These are phyloP conservation scores for Perognathus longimembris DNA, from an alignment of 2,113 vertebrate species.

Conservation along the genomic window DNA sequence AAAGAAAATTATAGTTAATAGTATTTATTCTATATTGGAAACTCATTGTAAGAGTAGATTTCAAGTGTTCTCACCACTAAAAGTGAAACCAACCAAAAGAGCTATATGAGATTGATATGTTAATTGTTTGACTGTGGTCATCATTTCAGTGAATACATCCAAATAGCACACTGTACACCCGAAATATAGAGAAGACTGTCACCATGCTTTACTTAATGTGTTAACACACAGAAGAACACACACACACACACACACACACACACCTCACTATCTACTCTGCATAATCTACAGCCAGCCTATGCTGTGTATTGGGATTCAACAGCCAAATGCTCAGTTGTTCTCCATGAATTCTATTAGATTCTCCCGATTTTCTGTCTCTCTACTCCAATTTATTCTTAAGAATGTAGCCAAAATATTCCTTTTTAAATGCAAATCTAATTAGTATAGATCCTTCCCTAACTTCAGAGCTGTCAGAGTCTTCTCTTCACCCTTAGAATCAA, in stretches of 20 bases:
- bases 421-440: constrained; percentile 31
- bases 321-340: background rate
- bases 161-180: background rate
- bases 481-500: background rate
- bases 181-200: background rate
- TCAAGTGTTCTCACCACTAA: background rate
- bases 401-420: background rate
- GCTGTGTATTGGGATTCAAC: background rate
- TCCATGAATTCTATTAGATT: background rate
- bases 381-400: background rate
- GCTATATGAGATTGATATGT: background rate
- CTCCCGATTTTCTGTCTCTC: background rate
- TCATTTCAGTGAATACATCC: background rate
- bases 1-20: too few species aligned
- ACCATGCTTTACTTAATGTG: background rate
- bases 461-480: background rate
- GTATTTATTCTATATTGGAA: background rate
- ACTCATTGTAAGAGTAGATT: background rate
- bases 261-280: too few species aligned
- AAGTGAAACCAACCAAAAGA: background rate
- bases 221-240: background rate
- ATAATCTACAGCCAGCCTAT: background rate
- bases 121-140: background rate
- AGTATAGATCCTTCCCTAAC: background rate
- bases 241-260: too few species aligned